Conservation (phyloP, 2,888 invertebrate species). For the Agrotis segetum region DNA sequence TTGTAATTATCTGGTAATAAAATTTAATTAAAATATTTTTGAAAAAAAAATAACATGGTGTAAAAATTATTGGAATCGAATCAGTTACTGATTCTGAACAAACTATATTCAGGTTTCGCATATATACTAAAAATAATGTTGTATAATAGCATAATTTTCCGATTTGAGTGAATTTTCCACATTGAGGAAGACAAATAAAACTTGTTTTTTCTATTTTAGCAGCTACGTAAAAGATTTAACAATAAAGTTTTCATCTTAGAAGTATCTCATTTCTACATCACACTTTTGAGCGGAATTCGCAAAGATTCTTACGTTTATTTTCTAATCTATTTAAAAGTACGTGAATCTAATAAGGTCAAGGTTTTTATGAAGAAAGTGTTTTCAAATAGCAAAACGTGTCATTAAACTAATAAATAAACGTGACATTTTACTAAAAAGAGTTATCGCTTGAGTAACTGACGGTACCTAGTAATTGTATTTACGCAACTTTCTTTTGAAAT, state of each 20-base stretch:
- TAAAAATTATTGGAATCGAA: too few relatives aligned
- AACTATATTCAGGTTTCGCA: too few relatives aligned
- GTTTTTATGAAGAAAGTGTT: constrained; percentile 16
- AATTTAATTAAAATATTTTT: too few relatives aligned
- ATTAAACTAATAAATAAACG: constrained; percentile 27
- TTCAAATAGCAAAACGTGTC: constrained; percentile 35
- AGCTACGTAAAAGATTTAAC: too few relatives aligned
- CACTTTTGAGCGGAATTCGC: background rate
- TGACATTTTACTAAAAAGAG: constrained; percentile 33
- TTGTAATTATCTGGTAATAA: too few relatives aligned
- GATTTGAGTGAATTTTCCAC: too few relatives aligned
- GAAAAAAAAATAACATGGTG: too few relatives aligned
- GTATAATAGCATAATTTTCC: too few relatives aligned
- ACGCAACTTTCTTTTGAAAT: constrained; percentile 48
- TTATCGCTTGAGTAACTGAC: constrained; percentile 60
- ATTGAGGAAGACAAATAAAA: too few relatives aligned
- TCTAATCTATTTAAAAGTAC: background rate
- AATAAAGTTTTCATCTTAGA: background rate
- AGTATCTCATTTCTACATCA: background rate
- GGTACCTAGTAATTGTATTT: constrained; percentile 26
- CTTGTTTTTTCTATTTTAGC: background rate
- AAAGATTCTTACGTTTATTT: background rate
- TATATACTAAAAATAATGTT: too few relatives aligned
- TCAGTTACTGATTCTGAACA: too few relatives aligned
- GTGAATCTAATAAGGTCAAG: constrained; percentile 11